phyloP scores from a whole-genome alignment of 2,113 vertebrate species.

The Plestiodon gilberti region DNA sequence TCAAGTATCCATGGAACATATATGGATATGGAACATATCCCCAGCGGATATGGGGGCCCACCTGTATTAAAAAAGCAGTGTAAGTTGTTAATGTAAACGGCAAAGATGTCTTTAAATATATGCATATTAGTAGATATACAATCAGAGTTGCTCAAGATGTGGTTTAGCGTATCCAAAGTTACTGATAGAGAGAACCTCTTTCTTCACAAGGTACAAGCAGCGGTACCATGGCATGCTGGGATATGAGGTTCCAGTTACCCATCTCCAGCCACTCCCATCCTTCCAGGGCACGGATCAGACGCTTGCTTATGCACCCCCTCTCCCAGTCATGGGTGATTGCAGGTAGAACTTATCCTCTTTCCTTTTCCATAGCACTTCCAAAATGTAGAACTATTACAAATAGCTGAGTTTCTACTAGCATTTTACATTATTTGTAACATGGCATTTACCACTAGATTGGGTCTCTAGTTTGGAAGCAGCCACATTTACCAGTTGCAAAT shows the following conservation, averaged over 20 bases:
- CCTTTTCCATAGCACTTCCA: neutral
- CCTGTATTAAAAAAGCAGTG: neutral
- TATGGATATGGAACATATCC: too few species aligned
- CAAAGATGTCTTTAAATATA: neutral
- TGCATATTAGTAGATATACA: neutral
- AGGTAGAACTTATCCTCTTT: conserved; percentile 75
- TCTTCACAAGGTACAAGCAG: conserved; percentile 90
- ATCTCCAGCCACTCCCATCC: conserved; percentile 97
- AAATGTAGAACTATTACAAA: neutral
- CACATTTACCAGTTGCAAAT: neutral
- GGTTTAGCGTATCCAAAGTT: neutral
- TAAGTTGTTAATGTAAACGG: neutral
- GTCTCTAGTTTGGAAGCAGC: neutral
- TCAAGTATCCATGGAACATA: too few species aligned
- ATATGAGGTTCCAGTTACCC: conserved; percentile 97
- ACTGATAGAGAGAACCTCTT: conserved; percentile 31
- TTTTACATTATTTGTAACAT: neutral
- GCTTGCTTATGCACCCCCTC: conserved; percentile 95
- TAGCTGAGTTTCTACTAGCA: neutral
- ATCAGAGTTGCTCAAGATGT: neutral
- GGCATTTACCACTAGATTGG: too few species aligned
- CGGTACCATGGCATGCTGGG: conserved; percentile 98
- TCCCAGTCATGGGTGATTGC: conserved; percentile 96
- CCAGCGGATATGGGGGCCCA: too few species aligned
- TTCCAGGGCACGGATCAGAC: conserved; percentile 89